Percentiles rank a stretch among this genome's conserved stretches.
Conservation (phyloP, 64 coral and sea anemone species). For the Astreopora myriophthalma region DNA sequence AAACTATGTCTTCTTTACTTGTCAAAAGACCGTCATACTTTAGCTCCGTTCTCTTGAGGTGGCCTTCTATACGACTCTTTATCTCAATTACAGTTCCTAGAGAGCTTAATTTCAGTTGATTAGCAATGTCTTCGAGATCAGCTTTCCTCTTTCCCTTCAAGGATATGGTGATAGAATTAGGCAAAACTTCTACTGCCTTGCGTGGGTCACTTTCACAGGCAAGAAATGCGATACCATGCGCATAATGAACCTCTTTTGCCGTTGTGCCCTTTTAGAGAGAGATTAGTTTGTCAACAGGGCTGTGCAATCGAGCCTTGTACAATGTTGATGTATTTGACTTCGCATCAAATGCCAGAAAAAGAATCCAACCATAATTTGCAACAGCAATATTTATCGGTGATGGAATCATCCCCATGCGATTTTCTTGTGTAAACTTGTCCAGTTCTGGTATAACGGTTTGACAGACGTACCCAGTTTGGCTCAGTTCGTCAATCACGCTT, state of each 20-base stretch:
- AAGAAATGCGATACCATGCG: background rate
- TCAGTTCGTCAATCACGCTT: conserved; percentile 8
- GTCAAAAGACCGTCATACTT: conserved; percentile 63
- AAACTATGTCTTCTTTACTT: conserved; percentile 66
- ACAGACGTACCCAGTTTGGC: background rate
- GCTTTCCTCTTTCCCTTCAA: conserved; percentile 70
- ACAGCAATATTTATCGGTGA: conserved; percentile 47
- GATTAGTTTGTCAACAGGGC: conserved; percentile 41
- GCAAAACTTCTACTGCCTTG: background rate
- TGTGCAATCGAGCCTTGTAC: conserved; percentile 54
- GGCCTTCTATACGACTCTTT: conserved; percentile 65
- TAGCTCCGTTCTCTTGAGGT: conserved; percentile 34
- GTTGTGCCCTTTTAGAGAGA: conserved; percentile 19
- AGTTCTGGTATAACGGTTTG: conserved; percentile 66
- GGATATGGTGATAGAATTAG: conserved; percentile 50
- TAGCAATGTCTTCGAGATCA: conserved; percentile 51
- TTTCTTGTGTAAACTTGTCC: conserved; percentile 53
- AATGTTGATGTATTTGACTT: background rate
- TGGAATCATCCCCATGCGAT: conserved; percentile 50
- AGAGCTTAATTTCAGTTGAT: conserved; percentile 34
- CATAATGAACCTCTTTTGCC: conserved; percentile 46
- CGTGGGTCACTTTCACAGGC: background rate
- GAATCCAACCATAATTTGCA: conserved; percentile 52
- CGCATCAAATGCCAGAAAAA: conserved; percentile 50
- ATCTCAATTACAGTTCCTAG: conserved; percentile 56